These are phyloP conservation scores for Folsomia candida DNA, from an alignment of 2,888 invertebrate genomes.

Conservation along the genomic window DNA sequence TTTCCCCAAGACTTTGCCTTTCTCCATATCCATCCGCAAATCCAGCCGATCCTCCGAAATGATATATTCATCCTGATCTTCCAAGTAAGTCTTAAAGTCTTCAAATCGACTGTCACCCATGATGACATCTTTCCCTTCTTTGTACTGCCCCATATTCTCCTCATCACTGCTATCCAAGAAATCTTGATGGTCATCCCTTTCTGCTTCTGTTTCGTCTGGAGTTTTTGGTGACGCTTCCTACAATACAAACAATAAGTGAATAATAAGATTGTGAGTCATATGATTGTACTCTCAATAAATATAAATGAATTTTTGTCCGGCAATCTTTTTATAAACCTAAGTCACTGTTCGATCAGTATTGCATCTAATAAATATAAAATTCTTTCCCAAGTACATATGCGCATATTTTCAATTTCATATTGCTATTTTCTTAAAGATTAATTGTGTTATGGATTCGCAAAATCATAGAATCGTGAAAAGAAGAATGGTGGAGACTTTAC, in stretches of 20 bases:
- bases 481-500: no score
- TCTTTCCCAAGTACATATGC: no score
- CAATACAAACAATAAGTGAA: conserved; percentile 2
- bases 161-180: conserved; percentile 16
- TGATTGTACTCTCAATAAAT: no score
- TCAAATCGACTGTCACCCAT: conserved; percentile 16
- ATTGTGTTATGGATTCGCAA: no score
- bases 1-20: not conserved
- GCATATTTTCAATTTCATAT: no score
- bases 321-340: no score
- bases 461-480: no score
- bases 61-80: conserved; percentile 11
- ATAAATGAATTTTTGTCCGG: no score
- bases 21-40: not conserved
- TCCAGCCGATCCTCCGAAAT: conserved; percentile 23
- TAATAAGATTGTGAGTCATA: no score
- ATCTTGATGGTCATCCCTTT: not conserved
- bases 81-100: conserved; percentile 21
- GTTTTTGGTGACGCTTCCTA: conserved; percentile 27
- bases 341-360: no score
- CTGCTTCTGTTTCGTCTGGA: not conserved
- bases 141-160: conserved; percentile 10
- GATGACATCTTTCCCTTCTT: conserved; percentile 21
- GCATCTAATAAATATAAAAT: no score
- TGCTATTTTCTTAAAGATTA: no score